Evolutionary conservation across 1,140 invertebrate species (phyloP), one percentile per base, ranked within the genome.

Genomic region (Drosophila jambulina): DNA sequence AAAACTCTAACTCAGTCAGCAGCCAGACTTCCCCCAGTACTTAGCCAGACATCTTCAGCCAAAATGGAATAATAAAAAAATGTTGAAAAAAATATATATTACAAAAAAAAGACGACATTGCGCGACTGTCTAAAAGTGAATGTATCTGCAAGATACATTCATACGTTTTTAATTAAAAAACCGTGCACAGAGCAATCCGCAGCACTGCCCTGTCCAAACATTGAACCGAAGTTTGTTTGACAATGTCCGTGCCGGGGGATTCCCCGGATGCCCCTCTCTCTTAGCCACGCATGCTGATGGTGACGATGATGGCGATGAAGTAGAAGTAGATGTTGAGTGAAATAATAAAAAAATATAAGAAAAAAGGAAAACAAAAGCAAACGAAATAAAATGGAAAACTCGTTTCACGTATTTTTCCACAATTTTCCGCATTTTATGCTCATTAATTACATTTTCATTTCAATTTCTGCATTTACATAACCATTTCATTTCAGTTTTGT

Each of bases 391-490:
- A 68, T 79, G 63, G 48, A 87, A 87, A 87, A 87, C 83, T 80
- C 85, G 84, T 87, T 87, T 78, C 68, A 81, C 63, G 59, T 85
- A 75, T 78, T 80, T 74, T 81, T 81, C 72, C 68, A 77, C 76
- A 77, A 80, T 88, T 87, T 87, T 88, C 83, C 84, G 84, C 83
- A 83, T 86, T 87, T 88, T 84, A 84, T 84, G 85, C 83, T 87
- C 83, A 87, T 87, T 87, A 87, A 87, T 87, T 87, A 84, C 84
- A 87, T 84, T 83, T 87, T 84, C 80, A 88, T 83, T 83, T 79
- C 80, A 74, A 62, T 81, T 84, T 87, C 70, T 62, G 77, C 80
- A 87, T 87, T 87, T 87, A 88, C 83, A 87, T 87, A 87, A 87
- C 63, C 84, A 87, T 86, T 86, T 84, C 51, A 80, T 56, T 72